Base-by-base conservation (phyloP, 2,113 vertebrate species). In the Peromyscus californicus region DNA sequence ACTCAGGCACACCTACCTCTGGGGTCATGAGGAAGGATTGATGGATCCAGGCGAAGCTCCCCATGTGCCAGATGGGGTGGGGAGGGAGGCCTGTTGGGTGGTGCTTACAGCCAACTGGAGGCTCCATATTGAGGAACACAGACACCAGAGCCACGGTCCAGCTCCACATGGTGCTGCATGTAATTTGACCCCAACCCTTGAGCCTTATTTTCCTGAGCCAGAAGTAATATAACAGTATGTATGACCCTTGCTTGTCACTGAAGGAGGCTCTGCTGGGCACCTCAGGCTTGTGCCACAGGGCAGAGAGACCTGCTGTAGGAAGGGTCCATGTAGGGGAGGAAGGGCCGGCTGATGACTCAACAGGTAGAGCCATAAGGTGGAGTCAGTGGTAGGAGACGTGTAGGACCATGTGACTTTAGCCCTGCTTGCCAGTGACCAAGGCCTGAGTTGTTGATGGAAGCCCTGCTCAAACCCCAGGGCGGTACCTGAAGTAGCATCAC, bases 381-480 rank as follows among this genome's bases (percentile, higher is more conserved):
- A 19, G 42, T 33, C 39, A 45, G 84, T 26, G 6, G 24, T 26
- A 19, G 39, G 59, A 39, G 42, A 72, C 3, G n/a, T 26, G 0
- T 4, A 11, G 22, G 45, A 15, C 6, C 2, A 4, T 3, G 2
- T 1, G n/a, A 3, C 78, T 7, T 61, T 5, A 1, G 15, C 51
- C 24, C 4, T 36, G 2, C 33, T 39, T n/a, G 15, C 6, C 4
- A 21, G 15, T n/a, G 1, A 19, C 9, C 2, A 0, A 69, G 90
- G 51, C 86, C 86, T 45, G 10, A 45, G 17, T 19, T 51, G 59
- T 61, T 4, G 0, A 3, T 36, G 24, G 45, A 36, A 9, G 54
- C 54, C 11, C 31, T 87, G 36, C 33, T 51, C 36, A 65, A 72
- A 24, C 69, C 17, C 42, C 45, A 45, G 33, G 82, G 59, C 7